These are phyloP conservation scores for Agonum fuliginosum DNA, from an alignment of 2,888 invertebrate species.

Conservation along the genomic window DNA sequence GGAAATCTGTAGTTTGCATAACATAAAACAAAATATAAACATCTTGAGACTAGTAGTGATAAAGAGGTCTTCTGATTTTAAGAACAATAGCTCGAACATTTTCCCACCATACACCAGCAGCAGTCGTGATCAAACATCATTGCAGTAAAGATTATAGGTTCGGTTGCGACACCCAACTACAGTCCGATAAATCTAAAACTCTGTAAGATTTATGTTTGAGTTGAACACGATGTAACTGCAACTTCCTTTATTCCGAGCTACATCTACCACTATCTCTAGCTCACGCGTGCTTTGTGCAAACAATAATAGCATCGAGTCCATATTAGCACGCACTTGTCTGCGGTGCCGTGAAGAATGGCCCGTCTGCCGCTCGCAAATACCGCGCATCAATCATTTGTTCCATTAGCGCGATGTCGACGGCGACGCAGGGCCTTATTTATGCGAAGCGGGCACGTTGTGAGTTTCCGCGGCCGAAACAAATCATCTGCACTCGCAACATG, in stretches of 20 bases:
- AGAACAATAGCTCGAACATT: too few relatives aligned
- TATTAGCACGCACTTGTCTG: slow-evolving; percentile 1
- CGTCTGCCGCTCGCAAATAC: slow-evolving; percentile 17
- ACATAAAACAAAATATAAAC: too few relatives aligned
- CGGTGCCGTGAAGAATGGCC: slow-evolving; percentile 19
- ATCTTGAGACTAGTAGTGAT: too few relatives aligned
- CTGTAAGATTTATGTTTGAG: too few relatives aligned
- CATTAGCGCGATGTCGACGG: slow-evolving; percentile 3
- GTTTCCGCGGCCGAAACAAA: slow-evolving; percentile 8
- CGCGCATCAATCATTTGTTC: slow-evolving; percentile 17
- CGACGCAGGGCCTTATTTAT: background rate
- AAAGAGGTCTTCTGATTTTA: too few relatives aligned
- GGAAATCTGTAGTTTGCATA: too few relatives aligned
- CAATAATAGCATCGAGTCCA: background rate
- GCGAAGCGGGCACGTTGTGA: background rate
- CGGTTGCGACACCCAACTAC: too few relatives aligned
- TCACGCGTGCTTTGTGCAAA: background rate
- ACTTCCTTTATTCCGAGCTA: background rate
- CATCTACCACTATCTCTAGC: background rate
- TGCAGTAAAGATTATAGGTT: too few relatives aligned
- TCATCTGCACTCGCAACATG: slow-evolving; percentile 1
- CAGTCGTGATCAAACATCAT: too few relatives aligned
- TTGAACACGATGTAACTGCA: too few relatives aligned
- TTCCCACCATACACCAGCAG: too few relatives aligned
- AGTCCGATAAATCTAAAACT: too few relatives aligned